Percentiles rank a stretch among this genome's conserved stretches.
phyloP scores from a whole-genome alignment of 2,888 invertebrate species.

The Syrista parreyssii region DNA sequence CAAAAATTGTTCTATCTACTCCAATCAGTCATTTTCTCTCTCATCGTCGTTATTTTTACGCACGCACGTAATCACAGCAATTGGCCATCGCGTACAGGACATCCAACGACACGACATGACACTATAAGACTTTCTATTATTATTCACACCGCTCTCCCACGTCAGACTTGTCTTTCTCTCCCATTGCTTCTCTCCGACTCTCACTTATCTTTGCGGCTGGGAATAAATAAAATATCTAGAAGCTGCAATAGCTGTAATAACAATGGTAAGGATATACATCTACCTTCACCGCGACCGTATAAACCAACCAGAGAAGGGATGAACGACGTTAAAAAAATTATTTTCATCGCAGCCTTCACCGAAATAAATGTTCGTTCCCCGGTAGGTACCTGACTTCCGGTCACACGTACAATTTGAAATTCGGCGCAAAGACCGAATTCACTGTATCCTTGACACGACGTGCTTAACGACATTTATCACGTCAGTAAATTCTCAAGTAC shows the following conservation, averaged over 20 bases:
- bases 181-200: not conserved
- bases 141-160: constrained; percentile 29
- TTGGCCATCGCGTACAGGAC: not conserved
- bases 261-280: not conserved
- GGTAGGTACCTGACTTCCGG: not conserved
- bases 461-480: too few species aligned
- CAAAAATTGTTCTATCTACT: not conserved
- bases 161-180: constrained; percentile 18
- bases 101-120: not conserved
- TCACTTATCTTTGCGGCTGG: not conserved
- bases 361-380: not conserved
- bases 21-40: not conserved
- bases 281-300: not conserved
- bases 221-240: not conserved
- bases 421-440: not conserved
- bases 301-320: not conserved
- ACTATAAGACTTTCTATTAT: constrained; percentile 35
- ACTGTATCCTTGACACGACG: not conserved
- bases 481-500: not conserved
- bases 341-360: not conserved
- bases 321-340: not conserved
- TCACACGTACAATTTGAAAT: not conserved
- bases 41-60: not conserved
- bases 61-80: not conserved
- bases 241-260: not conserved